Evolutionary conservation across 2,888 invertebrate species (phyloP), one percentile per base, ranked within the genome.

Genomic region (Troides oblongomaculatus): DNA sequence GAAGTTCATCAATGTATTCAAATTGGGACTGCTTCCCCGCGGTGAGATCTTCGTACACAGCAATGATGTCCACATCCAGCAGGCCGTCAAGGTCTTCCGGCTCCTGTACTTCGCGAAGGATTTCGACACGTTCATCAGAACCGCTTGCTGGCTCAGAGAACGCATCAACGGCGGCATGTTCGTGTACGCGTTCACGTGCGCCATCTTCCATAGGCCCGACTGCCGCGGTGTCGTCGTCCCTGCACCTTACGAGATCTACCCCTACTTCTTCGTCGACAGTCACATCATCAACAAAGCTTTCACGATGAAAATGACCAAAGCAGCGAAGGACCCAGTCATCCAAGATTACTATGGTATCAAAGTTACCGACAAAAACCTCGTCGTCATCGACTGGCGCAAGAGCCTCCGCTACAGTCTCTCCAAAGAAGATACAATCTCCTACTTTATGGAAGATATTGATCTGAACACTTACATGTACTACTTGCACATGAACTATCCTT

Each of bases 361-460:
- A 65, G 85, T 90, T 56, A 92, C 92, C 73, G 92, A 94, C 76
- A 93, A 94, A 79, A 93, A 93, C 74, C 88, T 95, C 66, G 92
- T 94, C 50, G 93, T 96, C 73, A 93, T 94, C 72, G 94, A 95
- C 70, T 96, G 96, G 92, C 95, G 95, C 82, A 94, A 95, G 74
- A 94, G 94, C 62, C 86, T 93, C 71, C 93, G 94, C 73, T 90
- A 93, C 73, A 87, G 94, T 43, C 73, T 94, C 57, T 92, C 94
- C 77, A 90, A 94, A 63, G 94, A 95, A 68, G 94, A 95, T 79
- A 88, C 90, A 36, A 78, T 96, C 72, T 89, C 93, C 62, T 97
- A 97, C 86, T 97, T 95, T 90, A 94, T 94, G 25, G 96, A 97
- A 82, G 97, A 97, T 82, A 89, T 97, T 66, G 96, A 96, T 73